These are phyloP conservation scores for Bellardia bayeri DNA, from an alignment of 2,888 invertebrate species.

Conservation along the genomic window DNA sequence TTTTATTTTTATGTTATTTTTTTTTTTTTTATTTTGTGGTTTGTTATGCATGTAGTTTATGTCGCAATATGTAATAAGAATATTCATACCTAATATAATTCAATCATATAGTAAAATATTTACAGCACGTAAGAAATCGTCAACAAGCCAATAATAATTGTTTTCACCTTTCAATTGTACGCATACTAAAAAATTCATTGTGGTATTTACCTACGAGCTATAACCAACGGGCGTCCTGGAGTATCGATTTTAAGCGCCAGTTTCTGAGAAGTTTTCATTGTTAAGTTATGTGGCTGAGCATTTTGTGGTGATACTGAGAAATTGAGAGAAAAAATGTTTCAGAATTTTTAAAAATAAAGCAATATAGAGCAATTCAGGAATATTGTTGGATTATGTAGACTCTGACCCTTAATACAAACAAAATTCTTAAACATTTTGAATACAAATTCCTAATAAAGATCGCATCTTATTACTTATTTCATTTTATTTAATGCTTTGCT, in stretches of 20 bases:
- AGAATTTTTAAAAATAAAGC: background rate
- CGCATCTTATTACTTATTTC: too few relatives aligned
- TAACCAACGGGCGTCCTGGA: background rate
- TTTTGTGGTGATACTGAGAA: constrained; percentile 17
- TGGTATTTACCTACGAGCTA: constrained; percentile 6
- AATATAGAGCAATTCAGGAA: too few relatives aligned
- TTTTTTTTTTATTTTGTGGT: constrained; percentile 21
- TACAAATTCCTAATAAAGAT: too few relatives aligned
- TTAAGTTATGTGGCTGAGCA: constrained; percentile 45
- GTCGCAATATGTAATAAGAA: constrained; percentile 31
- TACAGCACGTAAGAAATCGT: constrained; percentile 67
- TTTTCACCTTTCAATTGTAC: constrained; percentile 69
- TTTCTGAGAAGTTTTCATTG: constrained; percentile 69
- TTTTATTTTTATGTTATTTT: background rate
- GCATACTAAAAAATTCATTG: constrained; percentile 47
- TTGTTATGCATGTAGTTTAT: constrained; percentile 37
- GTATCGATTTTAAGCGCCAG: constrained; percentile 67
- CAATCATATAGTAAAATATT: constrained; percentile 59
- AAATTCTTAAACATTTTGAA: too few relatives aligned
- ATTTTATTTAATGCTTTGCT: too few relatives aligned
- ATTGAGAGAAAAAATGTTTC: background rate
- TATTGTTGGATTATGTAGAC: too few relatives aligned
- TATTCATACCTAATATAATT: constrained; percentile 19
- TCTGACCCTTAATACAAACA: too few relatives aligned
- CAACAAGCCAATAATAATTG: constrained; percentile 72